Evolutionary conservation across 2,888 invertebrate species (phyloP).

Genomic region (Argyresthia albistria): DNA sequence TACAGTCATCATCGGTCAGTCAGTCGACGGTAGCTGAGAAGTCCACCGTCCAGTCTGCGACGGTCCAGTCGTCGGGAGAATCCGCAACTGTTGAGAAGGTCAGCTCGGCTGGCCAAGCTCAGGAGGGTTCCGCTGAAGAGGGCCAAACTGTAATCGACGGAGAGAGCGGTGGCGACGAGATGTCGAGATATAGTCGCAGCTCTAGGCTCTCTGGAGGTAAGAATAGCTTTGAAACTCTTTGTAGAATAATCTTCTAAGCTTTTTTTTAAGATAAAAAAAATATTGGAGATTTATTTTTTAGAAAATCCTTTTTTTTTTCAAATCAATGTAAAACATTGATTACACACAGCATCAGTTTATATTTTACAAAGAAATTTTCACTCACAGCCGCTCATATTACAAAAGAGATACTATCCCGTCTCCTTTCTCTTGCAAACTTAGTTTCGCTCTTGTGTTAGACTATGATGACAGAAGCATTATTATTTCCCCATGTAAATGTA

Average conservation of each 20-base stretch:
- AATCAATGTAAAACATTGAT: no score
- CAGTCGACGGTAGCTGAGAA: neutral
- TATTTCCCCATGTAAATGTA: no score
- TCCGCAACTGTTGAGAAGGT: neutral
- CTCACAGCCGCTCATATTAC: no score
- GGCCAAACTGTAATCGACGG: slow-evolving; percentile 49
- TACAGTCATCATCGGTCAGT: neutral
- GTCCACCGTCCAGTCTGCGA: neutral
- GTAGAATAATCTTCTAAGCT: neutral
- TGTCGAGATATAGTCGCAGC: slow-evolving; percentile 76
- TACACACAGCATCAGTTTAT: no score
- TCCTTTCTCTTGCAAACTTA: no score
- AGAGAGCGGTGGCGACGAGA: slow-evolving; percentile 49
- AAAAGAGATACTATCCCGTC: no score
- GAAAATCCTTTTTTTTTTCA: no score
- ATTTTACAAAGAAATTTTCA: no score
- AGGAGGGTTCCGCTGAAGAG: neutral
- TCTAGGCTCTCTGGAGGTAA: slow-evolving; percentile 76
- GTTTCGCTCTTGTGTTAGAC: no score
- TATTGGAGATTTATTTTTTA: no score
- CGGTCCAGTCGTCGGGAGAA: neutral
- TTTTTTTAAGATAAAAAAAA: no score
- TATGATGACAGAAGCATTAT: no score
- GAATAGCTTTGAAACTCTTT: slow-evolving; percentile 5
- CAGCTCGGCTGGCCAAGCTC: neutral